Evolutionary conservation across 2,888 invertebrate genomes (phyloP), one percentile per base, ranked within the genome.

Genomic region (Tribolium freemani): DNA sequence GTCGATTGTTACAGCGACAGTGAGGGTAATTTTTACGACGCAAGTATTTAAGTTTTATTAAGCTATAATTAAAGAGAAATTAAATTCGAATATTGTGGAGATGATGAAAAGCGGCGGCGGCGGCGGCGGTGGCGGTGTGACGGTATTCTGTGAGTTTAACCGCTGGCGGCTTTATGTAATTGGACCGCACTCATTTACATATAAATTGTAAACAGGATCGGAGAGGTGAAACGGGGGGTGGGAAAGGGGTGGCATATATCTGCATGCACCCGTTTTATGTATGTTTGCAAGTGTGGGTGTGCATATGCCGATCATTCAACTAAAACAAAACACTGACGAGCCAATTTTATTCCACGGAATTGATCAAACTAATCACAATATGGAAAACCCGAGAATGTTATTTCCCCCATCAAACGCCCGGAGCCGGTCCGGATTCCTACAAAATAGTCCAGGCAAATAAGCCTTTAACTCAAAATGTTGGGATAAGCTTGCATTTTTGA

Each of bases 141-240:
- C 66, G 58, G 56, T 72, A 69, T 72, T 63, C 72, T 63, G 69
- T 50, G 73, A 73, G 73, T 66, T 73, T 73, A 73, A 73, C 69
- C 70, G 73, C 73, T 57, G 46, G 70, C 73, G 70, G 73, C 73
- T 73, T 70, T 70, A 66, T 76, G 78, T 80, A 80, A 81, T 81
- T 82, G 76, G 76, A 78, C 77, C 75, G 77, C 77, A 74, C 78
- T 78, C 78, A 82, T 82, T 82, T 82, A 77, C 81, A 82, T 82
- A 81, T 81, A 82, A 80, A 82, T 81, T 82, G 80, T 80, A 78
- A 80, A 78, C 79, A 77, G 76, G 75, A 67, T 60, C 61, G 54
- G 73, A 50, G 58, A 48, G 60, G 64, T 20, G 16, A 56, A 13
- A 5, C 13, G 20, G 44, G 63, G 61, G 72, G 45, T 38, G 69